These are phyloP conservation scores for Clarias pachynema DNA, from an alignment of 2,797 vertebrate species.

Conservation along the genomic window DNA sequence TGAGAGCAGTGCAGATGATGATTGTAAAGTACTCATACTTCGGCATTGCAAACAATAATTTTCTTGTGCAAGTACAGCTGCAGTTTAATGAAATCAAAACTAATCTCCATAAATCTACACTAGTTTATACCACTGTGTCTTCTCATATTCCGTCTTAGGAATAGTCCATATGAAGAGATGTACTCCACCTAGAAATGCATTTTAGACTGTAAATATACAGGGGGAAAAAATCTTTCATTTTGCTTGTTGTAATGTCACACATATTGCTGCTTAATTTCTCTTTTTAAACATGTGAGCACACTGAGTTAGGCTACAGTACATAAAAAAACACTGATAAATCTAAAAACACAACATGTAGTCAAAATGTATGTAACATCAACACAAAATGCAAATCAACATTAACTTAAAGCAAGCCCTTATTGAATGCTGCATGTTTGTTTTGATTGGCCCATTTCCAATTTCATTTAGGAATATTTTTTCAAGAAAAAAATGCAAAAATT, in stretches of 20 bases:
- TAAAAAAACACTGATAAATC: too few species aligned
- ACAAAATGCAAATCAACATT: neutral
- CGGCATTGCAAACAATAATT: conserved; percentile 58
- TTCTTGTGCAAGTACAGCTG: conserved; percentile 64
- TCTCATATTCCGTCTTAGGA: neutral
- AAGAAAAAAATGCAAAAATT: too few species aligned
- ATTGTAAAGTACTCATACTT: conserved; percentile 61
- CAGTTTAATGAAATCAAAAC: conserved; percentile 67
- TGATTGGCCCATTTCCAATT: neutral
- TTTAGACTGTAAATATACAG: neutral
- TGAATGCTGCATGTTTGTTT: neutral
- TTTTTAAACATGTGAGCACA: neutral
- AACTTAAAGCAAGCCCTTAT: too few species aligned
- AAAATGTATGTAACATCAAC: neutral
- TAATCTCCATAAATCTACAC: conserved; percentile 34
- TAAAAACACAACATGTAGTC: too few species aligned
- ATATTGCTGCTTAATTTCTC: neutral
- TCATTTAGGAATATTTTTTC: too few species aligned
- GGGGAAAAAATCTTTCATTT: neutral
- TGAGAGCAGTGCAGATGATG: conserved; percentile 63
- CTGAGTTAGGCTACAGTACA: neutral
- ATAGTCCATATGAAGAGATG: neutral
- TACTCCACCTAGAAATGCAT: neutral
- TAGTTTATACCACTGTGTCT: neutral
- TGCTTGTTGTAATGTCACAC: neutral